Conservation (phyloP, 2,113 vertebrate species). For the Circaetus gallicus region DNA sequence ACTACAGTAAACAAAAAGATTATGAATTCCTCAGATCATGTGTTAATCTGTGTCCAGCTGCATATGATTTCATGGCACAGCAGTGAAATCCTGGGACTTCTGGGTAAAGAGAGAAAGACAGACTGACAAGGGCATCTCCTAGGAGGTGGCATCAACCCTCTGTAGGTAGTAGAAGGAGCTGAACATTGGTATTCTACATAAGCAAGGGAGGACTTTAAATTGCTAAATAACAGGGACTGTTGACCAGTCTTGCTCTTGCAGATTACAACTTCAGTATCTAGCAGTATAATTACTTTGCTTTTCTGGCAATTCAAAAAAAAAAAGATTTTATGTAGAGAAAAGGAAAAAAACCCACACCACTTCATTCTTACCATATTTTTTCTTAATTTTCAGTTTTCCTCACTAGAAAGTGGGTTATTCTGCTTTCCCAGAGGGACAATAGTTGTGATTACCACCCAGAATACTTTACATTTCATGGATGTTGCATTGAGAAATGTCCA, state of each 20-base stretch:
- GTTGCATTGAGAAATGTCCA: background rate
- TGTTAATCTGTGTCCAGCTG: background rate
- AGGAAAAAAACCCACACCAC: rapidly evolving
- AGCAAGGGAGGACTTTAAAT: background rate
- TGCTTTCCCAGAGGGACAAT: background rate
- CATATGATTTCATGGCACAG: background rate
- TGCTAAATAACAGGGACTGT: background rate
- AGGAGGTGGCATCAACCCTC: background rate
- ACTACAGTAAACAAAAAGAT: background rate
- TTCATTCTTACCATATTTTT: background rate
- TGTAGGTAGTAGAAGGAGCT: background rate
- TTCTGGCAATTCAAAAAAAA: background rate
- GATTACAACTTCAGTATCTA: background rate
- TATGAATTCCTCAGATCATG: background rate
- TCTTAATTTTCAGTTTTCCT: background rate
- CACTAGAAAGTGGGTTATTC: background rate
- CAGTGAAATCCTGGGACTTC: background rate
- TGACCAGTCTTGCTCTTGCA: background rate
- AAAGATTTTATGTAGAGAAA: background rate
- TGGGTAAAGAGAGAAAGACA: background rate
- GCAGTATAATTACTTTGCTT: background rate
- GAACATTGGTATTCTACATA: background rate
- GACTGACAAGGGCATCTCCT: background rate
- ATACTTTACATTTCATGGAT: background rate
- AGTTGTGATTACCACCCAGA: background rate